Evolutionary conservation across 2,113 vertebrate genomes (phyloP).

Genomic region (Callionymus lyra): DNA sequence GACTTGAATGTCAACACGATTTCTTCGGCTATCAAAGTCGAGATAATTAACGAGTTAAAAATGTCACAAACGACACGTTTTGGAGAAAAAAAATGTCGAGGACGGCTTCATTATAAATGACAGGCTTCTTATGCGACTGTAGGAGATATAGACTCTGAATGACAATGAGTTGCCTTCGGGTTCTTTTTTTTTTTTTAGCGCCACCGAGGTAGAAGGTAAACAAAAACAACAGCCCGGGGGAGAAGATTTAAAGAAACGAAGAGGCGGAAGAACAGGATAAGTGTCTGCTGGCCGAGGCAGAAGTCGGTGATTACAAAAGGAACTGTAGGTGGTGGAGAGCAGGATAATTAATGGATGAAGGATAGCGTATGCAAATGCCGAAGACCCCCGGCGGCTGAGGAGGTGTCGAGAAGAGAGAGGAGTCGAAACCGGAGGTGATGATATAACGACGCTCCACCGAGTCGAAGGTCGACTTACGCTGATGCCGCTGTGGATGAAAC

Average conservation of each 20-base stretch:
- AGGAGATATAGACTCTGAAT: too few relatives aligned
- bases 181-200: constrained; percentile 15
- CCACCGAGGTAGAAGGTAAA: constrained; percentile 8
- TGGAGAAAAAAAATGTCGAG: too few relatives aligned
- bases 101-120: too few relatives aligned
- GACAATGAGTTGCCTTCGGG: not conserved
- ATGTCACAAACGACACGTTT: too few relatives aligned
- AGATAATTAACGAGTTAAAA: too few relatives aligned
- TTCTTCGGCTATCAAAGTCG: too few relatives aligned
- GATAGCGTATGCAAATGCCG: constrained; percentile 8
- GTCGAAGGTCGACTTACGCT: constrained; percentile 64
- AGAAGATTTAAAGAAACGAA: constrained; percentile 2
- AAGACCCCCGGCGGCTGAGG: constrained; percentile 8
- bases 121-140: too few relatives aligned
- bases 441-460: constrained; percentile 29
- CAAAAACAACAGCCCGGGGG: constrained; percentile 11
- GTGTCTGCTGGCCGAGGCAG: constrained; percentile 3
- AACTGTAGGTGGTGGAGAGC: constrained; percentile 6
- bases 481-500: constrained; percentile 90
- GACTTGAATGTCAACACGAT: too few relatives aligned
- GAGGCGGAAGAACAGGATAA: not conserved
- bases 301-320: constrained; percentile 12
- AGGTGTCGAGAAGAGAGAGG: constrained; percentile 2
- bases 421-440: constrained; percentile 21
- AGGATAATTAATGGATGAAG: constrained; percentile 14